Base-by-base conservation (phyloP, 1,140 invertebrate genomes). In the Oscheius sp. region DNA sequence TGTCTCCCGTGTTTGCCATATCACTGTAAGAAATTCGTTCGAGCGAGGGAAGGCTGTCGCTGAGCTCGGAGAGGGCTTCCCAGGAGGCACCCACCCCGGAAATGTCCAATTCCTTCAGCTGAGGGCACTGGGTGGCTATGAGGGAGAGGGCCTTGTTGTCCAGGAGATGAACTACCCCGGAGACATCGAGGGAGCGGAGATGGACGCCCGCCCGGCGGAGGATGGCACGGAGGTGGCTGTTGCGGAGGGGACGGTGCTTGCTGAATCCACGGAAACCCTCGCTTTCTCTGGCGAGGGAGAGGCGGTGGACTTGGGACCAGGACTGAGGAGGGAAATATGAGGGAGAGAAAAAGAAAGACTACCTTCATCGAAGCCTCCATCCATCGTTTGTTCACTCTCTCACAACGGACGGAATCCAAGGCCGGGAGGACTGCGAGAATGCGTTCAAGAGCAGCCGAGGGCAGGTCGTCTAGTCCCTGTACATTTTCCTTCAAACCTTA, bases 311-410 rank as follows among this genome's bases (percentile, higher is more conserved):
- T n/a, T 76, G 32, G 15, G 58, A 62, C 80, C 82, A 81, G 2
- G 79, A 71, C 80, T 78, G 32, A 63, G 76, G 76, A 69, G 46
- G 45, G 64, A 49, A 20, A 59, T 18, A 66, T 28, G 10, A 28
- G 26, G 34, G 58, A 7, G 7, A 28, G 29, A 18, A 13, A 23
- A 49, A 2, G 45, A 20, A 49, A 3, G 34, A 29, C 63, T 46
- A 81, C 79, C 34, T 80, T 83, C 10, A 84, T 73, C 3, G 79
- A 72, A 36, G 77, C 64, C 68, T 83, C 82, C 26, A 83, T 76
- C 73, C 79, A 83, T 15, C 46, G 49, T 62, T 83, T 83, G 71
- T 77, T 81, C 18, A 82, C 80, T 34, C 80, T 36, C 73, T 83
- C 82, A 10, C 82, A 36, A 15, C 79, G 66, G n/a, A 83, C 80